A percentile compares a stretch with the other conserved stretches of the same genome.
phyloP scores from a whole-genome alignment of 2,113 vertebrate genomes.

The Dermatemys mawii region DNA sequence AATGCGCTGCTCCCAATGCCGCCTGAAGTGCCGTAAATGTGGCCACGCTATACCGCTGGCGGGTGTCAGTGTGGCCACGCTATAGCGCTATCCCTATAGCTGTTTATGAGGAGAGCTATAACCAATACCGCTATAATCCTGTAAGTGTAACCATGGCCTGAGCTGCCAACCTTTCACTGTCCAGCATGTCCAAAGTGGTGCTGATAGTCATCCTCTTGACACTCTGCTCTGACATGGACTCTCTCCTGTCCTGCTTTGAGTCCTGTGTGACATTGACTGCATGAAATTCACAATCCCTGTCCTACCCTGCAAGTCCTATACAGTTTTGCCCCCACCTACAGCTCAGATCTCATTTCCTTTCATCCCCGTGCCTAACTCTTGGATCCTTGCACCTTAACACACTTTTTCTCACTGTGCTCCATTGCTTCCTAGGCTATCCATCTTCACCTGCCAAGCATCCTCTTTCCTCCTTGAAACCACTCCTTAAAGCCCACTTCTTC shows the following conservation, averaged over 20 bases:
- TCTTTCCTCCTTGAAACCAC: not conserved
- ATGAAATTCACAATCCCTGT: not conserved
- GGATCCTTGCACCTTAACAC: rapidly evolving
- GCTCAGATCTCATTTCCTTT: not conserved
- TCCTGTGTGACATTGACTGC: not conserved
- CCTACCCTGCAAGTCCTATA: rapidly evolving
- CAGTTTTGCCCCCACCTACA: not conserved
- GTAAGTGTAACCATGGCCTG: too few relatives aligned
- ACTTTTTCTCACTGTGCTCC: not conserved
- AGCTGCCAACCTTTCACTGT: not conserved
- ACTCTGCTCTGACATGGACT: not conserved
- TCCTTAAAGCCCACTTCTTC: not conserved
- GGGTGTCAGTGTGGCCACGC: too few relatives aligned
- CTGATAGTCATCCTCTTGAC: not conserved
- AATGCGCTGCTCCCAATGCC: too few relatives aligned
- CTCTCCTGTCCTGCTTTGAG: not conserved
- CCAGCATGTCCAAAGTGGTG: not conserved
- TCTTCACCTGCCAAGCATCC: not conserved
- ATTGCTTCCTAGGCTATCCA: rapidly evolving
- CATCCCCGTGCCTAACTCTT: rapidly evolving
- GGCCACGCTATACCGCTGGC: too few relatives aligned
- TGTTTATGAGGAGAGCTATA: too few relatives aligned
- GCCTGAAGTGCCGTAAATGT: too few relatives aligned
- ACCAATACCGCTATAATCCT: too few relatives aligned
- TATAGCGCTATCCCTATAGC: too few relatives aligned